A percentile compares a stretch with the other conserved stretches of the same genome.
Conservation (phyloP, 2,113 vertebrate species). For the Nettapus auritus region DNA sequence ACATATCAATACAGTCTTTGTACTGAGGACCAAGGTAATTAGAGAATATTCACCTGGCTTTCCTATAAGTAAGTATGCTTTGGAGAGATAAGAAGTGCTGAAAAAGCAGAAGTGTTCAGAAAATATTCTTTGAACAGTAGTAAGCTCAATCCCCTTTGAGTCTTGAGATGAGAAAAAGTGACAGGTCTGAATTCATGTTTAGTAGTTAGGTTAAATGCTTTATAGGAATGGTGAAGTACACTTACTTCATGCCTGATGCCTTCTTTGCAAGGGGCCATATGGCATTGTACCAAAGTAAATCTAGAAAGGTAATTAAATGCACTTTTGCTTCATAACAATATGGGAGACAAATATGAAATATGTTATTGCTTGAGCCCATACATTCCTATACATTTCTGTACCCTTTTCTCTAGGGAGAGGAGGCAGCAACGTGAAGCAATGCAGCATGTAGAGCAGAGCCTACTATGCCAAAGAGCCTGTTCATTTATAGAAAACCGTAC, state of each 20-base stretch:
- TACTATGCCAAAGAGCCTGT: not conserved
- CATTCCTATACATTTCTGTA: not conserved
- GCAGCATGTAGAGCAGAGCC: not conserved
- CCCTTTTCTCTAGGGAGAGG: not conserved
- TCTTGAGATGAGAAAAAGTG: not conserved
- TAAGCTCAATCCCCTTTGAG: not conserved
- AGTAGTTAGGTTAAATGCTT: not conserved
- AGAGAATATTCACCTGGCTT: not conserved
- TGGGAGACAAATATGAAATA: not conserved
- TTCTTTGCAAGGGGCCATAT: not conserved
- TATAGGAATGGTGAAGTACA: not conserved
- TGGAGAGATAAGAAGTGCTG: not conserved
- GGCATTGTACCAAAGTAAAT: not conserved
- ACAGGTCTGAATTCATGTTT: not conserved
- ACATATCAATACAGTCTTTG: slow-evolving; percentile 99
- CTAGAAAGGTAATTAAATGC: not conserved
- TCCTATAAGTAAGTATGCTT: not conserved
- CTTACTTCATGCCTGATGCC: not conserved
- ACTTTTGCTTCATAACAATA: not conserved
- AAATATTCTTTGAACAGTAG: not conserved
- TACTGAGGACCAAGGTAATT: slow-evolving; percentile 95
- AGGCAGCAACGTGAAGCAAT: rapidly evolving
- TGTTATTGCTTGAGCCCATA: not conserved
- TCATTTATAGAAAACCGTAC: not conserved
- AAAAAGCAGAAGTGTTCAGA: not conserved